A percentile compares a stretch with the other conserved stretches of the same genome.
phyloP scores from a whole-genome alignment of 2,113 vertebrate genomes.

The Lucifuga dentata region DNA sequence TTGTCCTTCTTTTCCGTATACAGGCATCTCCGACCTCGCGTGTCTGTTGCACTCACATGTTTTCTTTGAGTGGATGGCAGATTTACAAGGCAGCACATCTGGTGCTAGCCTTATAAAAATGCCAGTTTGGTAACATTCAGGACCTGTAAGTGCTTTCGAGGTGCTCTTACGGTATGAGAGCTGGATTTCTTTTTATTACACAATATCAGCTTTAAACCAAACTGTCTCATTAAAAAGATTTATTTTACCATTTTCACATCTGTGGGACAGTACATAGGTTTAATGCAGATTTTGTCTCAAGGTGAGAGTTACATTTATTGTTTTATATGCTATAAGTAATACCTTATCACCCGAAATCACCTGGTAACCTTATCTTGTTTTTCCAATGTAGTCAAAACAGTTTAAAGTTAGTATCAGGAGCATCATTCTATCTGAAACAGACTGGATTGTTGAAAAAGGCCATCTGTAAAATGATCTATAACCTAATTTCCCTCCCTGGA shows the following conservation, averaged over 20 bases:
- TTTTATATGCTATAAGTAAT: background rate
- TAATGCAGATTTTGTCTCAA: constrained; percentile 22
- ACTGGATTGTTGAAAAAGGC: constrained; percentile 29
- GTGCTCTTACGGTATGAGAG: constrained; percentile 33
- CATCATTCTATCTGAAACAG: constrained; percentile 8
- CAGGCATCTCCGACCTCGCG: constrained; percentile 22
- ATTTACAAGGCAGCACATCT: constrained; percentile 79
- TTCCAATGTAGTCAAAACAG: constrained; percentile 51
- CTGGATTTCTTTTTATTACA: constrained; percentile 44
- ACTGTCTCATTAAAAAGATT: constrained; percentile 60
- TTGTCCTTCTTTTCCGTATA: constrained; percentile 28
- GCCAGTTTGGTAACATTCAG: constrained; percentile 71
- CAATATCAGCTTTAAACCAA: constrained; percentile 43
- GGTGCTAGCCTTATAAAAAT: constrained; percentile 74
- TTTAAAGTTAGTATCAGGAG: constrained; percentile 43
- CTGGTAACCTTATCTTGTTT: constrained; percentile 54
- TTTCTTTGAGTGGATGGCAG: constrained; percentile 59
- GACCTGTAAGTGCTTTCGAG: constrained; percentile 54
- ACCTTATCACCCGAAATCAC: constrained; percentile 22
- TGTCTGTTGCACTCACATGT: constrained; percentile 52
- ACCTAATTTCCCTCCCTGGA: constrained; percentile 26
- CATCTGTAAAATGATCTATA: constrained; percentile 44
- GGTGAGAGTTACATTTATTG: constrained; percentile 25
- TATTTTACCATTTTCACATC: constrained; percentile 21
- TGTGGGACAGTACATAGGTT: constrained; percentile 7